Conservation (phyloP, 2,888 invertebrate species). For the Folsomia manolachei region DNA sequence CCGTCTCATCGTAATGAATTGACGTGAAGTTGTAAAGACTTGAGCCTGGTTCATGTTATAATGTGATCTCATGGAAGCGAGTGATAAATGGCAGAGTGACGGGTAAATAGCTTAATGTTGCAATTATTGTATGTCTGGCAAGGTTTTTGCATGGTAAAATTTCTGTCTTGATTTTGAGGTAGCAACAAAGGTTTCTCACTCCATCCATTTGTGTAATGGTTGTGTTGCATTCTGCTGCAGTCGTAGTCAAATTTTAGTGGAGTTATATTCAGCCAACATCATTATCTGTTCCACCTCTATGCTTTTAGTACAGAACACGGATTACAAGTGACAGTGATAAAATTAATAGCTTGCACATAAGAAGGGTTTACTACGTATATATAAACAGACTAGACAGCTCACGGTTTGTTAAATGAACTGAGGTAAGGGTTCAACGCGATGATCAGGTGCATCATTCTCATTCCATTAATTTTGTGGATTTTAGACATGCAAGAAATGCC, state of each 20-base stretch:
- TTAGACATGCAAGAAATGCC: too few species aligned
- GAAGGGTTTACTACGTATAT: neutral
- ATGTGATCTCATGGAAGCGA: neutral
- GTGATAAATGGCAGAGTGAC: conserved; percentile 1
- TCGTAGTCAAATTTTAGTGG: neutral
- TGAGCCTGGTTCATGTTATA: too few species aligned
- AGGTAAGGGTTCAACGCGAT: too few species aligned
- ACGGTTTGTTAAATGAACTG: neutral
- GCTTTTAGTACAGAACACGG: neutral
- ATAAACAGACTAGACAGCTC: neutral
- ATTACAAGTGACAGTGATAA: neutral
- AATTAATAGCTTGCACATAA: neutral
- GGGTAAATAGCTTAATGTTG: neutral
- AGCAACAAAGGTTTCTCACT: conserved; percentile 8
- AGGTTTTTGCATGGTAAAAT: neutral
- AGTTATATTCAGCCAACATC: neutral
- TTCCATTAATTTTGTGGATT: too few species aligned
- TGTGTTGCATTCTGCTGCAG: neutral
- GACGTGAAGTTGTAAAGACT: neutral
- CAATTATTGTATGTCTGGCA: neutral
- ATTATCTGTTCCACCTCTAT: too few species aligned
- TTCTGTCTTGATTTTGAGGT: neutral
- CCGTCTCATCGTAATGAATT: neutral
- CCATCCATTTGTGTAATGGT: neutral
- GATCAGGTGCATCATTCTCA: neutral